Evolutionary conservation across 2,797 vertebrate genomes (phyloP).

Genomic region (Antennarius maculatus): DNA sequence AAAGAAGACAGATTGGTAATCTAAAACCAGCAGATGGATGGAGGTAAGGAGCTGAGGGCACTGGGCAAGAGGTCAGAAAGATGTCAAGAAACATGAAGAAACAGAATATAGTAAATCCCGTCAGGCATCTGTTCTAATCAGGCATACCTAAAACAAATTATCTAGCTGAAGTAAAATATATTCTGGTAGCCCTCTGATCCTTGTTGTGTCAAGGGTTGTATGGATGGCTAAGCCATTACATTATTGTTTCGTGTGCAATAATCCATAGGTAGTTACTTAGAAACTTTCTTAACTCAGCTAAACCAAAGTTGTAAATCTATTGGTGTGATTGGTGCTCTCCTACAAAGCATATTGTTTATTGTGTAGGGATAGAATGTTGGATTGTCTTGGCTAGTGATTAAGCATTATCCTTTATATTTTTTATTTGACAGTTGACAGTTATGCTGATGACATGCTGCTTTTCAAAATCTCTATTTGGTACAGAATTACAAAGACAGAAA

Average conservation of each 20-base stretch:
- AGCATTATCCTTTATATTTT: neutral
- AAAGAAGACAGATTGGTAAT: neutral
- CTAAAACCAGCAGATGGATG: neutral
- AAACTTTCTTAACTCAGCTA: neutral
- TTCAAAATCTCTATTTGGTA: no score
- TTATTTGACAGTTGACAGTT: no score
- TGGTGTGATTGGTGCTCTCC: no score
- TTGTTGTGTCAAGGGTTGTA: neutral
- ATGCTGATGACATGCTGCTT: no score
- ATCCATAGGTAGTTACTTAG: neutral
- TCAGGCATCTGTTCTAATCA: constrained; percentile 3
- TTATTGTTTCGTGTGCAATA: neutral
- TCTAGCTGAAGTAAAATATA: neutral
- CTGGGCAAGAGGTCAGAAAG: constrained; percentile 8
- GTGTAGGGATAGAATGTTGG: no score
- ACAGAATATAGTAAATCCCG: neutral
- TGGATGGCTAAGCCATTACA: neutral
- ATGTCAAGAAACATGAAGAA: neutral
- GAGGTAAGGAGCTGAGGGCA: neutral
- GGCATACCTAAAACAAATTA: constrained; percentile 3
- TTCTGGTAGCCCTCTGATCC: neutral
- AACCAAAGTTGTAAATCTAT: no score
- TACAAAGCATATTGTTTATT: no score
- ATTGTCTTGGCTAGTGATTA: neutral
- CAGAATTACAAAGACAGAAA: no score